phyloP scores from a whole-genome alignment of 2,113 vertebrate genomes.

The Brachionichthys hirsutus region DNA sequence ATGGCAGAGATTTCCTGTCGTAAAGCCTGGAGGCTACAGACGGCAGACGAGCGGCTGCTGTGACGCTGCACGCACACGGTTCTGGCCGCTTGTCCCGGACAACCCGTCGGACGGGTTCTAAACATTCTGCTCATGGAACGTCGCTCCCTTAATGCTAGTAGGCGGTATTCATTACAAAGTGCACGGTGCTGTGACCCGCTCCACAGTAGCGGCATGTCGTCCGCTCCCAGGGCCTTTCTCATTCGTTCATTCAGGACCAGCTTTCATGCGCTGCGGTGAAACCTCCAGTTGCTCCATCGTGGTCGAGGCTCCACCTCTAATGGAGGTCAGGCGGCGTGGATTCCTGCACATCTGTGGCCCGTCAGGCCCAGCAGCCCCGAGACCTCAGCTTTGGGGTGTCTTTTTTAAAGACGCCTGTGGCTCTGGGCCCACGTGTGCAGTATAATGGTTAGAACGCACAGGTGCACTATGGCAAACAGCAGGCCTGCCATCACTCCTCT shows the following conservation, averaged over 20 bases:
- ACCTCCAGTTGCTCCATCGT: constrained; percentile 35
- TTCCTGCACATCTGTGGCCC: constrained; percentile 26
- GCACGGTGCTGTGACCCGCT: too few species aligned
- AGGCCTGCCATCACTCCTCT: too few species aligned
- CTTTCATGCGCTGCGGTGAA: constrained; percentile 9
- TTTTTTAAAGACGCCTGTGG: too few species aligned
- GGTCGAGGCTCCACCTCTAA: constrained; percentile 51
- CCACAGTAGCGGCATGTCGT: too few species aligned
- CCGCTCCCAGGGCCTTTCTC: background rate
- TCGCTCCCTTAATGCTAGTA: too few species aligned
- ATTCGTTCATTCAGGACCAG: constrained; percentile 7
- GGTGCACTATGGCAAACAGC: too few species aligned
- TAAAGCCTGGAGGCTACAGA: constrained; percentile 72
- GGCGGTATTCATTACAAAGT: too few species aligned
- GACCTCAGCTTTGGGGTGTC: too few species aligned
- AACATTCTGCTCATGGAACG: too few species aligned
- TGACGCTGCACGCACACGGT: background rate
- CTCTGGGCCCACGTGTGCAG: too few species aligned
- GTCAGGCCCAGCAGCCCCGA: too few species aligned
- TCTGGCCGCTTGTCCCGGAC: background rate
- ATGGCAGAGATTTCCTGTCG: constrained; percentile 74
- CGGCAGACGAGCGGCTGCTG: constrained; percentile 50
- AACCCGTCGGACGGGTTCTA: background rate
- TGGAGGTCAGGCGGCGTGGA: constrained; percentile 53
- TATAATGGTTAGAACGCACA: too few species aligned